Evolutionary conservation across 2,113 vertebrate species (phyloP).

Genomic region (Toxotes chatareus): DNA sequence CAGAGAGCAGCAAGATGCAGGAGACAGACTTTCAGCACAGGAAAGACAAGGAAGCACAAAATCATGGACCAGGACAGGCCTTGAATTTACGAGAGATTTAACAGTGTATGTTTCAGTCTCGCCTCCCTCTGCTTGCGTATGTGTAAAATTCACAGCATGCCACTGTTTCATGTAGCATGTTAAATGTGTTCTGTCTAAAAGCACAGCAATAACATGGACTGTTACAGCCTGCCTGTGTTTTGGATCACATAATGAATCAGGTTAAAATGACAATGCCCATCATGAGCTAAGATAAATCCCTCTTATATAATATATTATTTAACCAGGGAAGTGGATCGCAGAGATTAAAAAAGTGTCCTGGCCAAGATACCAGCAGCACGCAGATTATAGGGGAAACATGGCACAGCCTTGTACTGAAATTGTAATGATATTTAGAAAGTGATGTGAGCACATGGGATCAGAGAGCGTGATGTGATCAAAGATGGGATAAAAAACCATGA

Average conservation of each 20-base stretch:
- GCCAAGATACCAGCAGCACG: conserved; percentile 31
- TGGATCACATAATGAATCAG: neutral
- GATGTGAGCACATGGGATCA: neutral
- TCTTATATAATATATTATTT: conserved; percentile 66
- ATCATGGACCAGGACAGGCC: no score
- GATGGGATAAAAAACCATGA: neutral
- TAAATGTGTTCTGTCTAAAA: neutral
- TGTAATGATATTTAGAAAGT: neutral
- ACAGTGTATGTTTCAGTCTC: no score
- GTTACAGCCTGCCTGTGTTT: neutral
- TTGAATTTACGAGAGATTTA: no score
- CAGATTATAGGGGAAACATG: neutral
- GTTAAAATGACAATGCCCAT: conserved; percentile 27
- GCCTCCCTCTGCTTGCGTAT: no score
- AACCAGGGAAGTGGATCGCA: conserved; percentile 34
- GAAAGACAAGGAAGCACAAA: no score
- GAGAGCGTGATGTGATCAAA: neutral
- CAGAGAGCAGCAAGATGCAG: no score
- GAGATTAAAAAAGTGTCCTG: conserved; percentile 45
- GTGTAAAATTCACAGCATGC: no score
- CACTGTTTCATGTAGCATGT: neutral
- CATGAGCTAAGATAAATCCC: conserved; percentile 45
- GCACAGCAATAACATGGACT: neutral
- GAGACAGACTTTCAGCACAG: no score
- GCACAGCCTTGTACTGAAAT: neutral